phyloP scores from a whole-genome alignment of 2,797 vertebrate genomes.

The Acanthurus lineatus region DNA sequence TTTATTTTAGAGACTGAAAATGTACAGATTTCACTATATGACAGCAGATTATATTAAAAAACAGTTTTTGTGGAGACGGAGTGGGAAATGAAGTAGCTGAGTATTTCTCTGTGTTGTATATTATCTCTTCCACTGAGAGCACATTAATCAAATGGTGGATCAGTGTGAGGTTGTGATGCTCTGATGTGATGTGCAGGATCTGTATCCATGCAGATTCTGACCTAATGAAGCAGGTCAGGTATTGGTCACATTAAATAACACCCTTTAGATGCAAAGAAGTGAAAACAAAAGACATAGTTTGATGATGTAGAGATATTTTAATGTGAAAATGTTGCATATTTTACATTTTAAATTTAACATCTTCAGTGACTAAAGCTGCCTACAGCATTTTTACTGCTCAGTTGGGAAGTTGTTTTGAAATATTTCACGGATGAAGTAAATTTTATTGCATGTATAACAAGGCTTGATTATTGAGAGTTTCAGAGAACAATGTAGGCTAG shows the following conservation, averaged over 20 bases:
- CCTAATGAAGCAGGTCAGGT: slow-evolving; percentile 2
- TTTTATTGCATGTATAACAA: not conserved
- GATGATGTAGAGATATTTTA: too few relatives aligned
- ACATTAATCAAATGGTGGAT: slow-evolving; percentile 27
- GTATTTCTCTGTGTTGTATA: slow-evolving; percentile 8
- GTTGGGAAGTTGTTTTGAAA: too few relatives aligned
- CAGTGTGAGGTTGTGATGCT: not conserved
- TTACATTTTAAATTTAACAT: too few relatives aligned
- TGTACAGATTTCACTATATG: slow-evolving; percentile 45
- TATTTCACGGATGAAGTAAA: too few relatives aligned
- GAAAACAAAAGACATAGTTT: too few relatives aligned
- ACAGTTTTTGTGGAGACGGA: slow-evolving; percentile 7
- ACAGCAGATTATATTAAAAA: slow-evolving; percentile 32
- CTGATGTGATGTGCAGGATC: not conserved
- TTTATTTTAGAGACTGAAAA: slow-evolving; percentile 77
- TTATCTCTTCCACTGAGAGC: slow-evolving; percentile 10
- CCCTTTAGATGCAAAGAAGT: too few relatives aligned
- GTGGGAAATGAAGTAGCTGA: slow-evolving; percentile 20
- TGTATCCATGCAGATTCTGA: not conserved
- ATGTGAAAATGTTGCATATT: too few relatives aligned
- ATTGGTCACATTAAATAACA: not conserved
- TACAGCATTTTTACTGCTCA: too few relatives aligned
- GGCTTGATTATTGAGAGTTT: too few relatives aligned
- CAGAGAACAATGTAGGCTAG: not conserved
- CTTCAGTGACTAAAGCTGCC: too few relatives aligned